phyloP scores from a whole-genome alignment of 2,113 vertebrate species.

The Apteryx mantelli region DNA sequence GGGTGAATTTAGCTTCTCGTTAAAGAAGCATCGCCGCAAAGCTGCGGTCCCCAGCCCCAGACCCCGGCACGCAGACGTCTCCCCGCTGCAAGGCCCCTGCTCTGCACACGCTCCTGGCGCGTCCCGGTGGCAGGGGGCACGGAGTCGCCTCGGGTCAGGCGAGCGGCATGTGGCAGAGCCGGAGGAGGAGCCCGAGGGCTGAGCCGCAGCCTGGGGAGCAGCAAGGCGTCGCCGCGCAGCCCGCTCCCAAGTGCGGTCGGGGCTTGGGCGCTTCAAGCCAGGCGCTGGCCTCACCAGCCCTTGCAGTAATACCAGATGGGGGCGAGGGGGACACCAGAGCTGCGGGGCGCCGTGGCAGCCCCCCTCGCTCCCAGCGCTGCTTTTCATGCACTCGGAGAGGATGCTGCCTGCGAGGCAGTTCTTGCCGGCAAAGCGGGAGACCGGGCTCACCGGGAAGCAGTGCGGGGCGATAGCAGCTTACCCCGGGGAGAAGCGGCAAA shows the following conservation, averaged over 20 bases:
- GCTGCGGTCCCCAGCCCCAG: neutral
- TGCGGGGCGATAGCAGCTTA: neutral
- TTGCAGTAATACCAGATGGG: neutral
- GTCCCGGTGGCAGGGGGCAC: neutral
- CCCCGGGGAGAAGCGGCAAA: neutral
- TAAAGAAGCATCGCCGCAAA: neutral
- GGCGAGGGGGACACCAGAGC: neutral
- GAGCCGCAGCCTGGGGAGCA: neutral
- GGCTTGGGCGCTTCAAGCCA: no score
- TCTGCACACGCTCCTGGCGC: neutral
- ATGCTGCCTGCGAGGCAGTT: neutral
- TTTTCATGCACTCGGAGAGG: neutral
- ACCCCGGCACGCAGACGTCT: neutral
- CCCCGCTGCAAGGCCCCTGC: neutral
- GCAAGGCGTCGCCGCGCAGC: neutral
- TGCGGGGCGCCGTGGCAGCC: neutral
- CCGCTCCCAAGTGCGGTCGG: neutral
- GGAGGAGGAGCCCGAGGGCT: neutral
- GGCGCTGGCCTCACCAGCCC: no score
- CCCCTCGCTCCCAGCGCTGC: no score
- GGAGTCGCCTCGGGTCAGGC: neutral
- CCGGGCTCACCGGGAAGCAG: neutral
- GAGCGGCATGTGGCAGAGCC: neutral
- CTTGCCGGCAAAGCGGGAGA: neutral
- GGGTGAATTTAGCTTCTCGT: neutral